Base-by-base conservation (phyloP, 2,113 vertebrate genomes). In the Chrysochloris asiatica region DNA sequence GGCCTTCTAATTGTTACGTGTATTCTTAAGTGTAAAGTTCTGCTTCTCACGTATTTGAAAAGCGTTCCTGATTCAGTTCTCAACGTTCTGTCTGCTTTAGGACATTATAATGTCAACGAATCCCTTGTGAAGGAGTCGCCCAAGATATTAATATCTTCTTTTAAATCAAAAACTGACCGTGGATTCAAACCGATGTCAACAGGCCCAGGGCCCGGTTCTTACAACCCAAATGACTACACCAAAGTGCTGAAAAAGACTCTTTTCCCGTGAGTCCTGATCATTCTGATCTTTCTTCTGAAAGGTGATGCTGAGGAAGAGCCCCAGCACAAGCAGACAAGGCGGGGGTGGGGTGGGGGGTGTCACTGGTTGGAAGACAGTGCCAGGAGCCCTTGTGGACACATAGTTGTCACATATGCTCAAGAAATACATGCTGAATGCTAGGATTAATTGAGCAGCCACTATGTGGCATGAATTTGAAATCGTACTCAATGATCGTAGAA, bases 191-290 rank as follows among this genome's bases (percentile, higher is more conserved):
- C 79, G 6, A 78, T 52, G 0, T 73, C 96, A 13, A 63, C 45
- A 52, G 97, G 90, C 41, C 98, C 98, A 0, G 98, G 98, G 5
- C 97, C 98, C 0, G 98, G 97, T 30, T 91, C 97, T 77, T 98
- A 97, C 94, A 97, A 96, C 91, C 98, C 97, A 6, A 95, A 96
- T 24, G 93, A 94, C 81, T 33, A 79, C 6, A 84, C 93, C 30
- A 93, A 89, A 28, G 83, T 95, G 6, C 83, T 83, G 8, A 97
- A 93, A 94, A 97, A 95, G 95, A 56, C 88, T 41, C 71, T 92
- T 67, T 36, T 95, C 69, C 97, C 89, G 98, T 98, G 94, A 98
- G 98, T 97, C 69, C 92, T 79, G 43, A 6, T 54, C 22, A 16
- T 84, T 76, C 81, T 85, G 13, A 33, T 22, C 22, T 47, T 91